Conservation (phyloP, 2,888 invertebrate species). For the Dione juno region DNA sequence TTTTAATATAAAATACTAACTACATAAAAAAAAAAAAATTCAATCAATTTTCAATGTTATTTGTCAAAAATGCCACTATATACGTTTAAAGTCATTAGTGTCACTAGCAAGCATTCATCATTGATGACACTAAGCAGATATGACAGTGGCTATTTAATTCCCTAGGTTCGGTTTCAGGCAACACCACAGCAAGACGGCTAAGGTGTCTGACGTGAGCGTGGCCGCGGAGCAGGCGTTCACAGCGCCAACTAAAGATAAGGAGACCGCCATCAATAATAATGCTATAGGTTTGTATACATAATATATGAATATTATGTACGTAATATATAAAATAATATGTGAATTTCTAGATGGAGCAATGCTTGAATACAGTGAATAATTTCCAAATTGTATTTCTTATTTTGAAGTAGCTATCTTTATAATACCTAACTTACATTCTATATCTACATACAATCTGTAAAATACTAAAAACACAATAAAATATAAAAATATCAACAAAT, state of each 20-base stretch:
- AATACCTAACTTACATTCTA: too few relatives aligned
- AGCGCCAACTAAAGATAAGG: conserved; percentile 73
- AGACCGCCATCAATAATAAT: conserved; percentile 81
- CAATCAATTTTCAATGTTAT: too few relatives aligned
- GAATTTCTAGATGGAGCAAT: not conserved
- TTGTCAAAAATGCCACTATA: not conserved
- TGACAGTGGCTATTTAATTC: conserved; percentile 51
- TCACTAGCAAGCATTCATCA: conserved; percentile 16
- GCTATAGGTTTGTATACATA: conserved; percentile 65
- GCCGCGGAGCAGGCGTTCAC: conserved; percentile 75
- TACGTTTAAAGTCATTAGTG: conserved; percentile 1
- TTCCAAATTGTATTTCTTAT: too few relatives aligned
- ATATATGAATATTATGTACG: too few relatives aligned
- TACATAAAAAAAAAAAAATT: too few relatives aligned
- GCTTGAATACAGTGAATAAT: not conserved
- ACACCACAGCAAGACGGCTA: conserved; percentile 86
- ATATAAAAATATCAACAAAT: not conserved
- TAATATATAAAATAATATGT: not conserved
- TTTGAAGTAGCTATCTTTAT: too few relatives aligned
- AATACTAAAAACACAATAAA: too few relatives aligned
- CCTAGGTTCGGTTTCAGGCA: conserved; percentile 89
- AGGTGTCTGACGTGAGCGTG: conserved; percentile 85
- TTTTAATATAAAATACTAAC: not conserved
- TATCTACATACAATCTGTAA: too few relatives aligned
- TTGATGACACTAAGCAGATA: conserved; percentile 28